Conservation (phyloP, 1,140 invertebrate genomes). For the Megalonaias nervosa region DNA sequence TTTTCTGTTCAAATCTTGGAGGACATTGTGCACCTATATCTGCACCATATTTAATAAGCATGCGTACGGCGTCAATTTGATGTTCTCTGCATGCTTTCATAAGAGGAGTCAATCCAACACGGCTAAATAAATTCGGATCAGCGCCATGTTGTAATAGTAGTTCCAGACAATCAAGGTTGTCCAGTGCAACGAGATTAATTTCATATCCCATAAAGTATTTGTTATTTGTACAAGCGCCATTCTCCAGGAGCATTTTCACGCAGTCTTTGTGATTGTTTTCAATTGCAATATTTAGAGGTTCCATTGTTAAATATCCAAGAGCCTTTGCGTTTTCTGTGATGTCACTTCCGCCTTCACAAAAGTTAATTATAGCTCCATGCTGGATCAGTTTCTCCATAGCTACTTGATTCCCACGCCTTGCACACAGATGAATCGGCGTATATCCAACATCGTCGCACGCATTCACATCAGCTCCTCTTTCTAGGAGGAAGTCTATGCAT, state of each 20-base stretch:
- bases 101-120: constrained; percentile 86
- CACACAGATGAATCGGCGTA: constrained; percentile 88
- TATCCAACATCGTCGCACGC: constrained; percentile 91
- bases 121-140: constrained; percentile 82
- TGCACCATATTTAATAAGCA: constrained; percentile 86
- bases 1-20: constrained; percentile 70
- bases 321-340: constrained; percentile 44
- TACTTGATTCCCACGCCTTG: constrained; percentile 83
- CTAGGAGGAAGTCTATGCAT: constrained; percentile 75
- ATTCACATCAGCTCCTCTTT: constrained; percentile 84
- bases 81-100: constrained; percentile 76
- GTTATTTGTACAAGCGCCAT: constrained; percentile 79
- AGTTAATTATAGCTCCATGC: constrained; percentile 86
- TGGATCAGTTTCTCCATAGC: constrained; percentile 80
- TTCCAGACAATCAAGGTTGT: constrained; percentile 85
- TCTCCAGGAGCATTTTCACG: constrained; percentile 77
- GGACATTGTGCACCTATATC: constrained; percentile 77
- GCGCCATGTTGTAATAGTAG: constrained; percentile 88
- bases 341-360: constrained; percentile 68
- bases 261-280: constrained; percentile 89
- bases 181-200: constrained; percentile 84
- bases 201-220: constrained; percentile 87
- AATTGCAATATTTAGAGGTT: constrained; percentile 76
- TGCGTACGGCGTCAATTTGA: constrained; percentile 76
- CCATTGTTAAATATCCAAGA: constrained; percentile 61